A percentile compares a stretch with the other conserved stretches of the same genome.
Evolutionary conservation across 2,888 invertebrate genomes (phyloP).

Genomic region (Selenia dentaria): DNA sequence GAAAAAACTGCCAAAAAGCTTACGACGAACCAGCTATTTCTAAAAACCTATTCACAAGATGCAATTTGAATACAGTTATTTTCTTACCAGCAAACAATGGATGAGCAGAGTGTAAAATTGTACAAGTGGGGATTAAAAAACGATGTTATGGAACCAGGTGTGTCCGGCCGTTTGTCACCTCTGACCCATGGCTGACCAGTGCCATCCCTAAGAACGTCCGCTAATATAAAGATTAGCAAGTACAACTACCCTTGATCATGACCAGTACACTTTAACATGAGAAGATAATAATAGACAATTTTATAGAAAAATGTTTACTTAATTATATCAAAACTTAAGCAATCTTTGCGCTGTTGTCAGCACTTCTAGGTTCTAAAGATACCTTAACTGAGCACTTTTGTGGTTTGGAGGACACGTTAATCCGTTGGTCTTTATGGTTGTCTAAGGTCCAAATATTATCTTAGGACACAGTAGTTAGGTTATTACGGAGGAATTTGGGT

Average conservation of each 20-base stretch:
- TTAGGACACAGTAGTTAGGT: too few relatives aligned
- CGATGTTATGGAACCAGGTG: conserved; percentile 57
- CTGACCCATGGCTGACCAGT: conserved; percentile 78
- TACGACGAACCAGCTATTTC: background rate
- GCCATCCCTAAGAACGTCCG: conserved; percentile 41
- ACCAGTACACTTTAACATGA: background rate
- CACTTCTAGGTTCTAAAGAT: too few relatives aligned
- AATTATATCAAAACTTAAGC: too few relatives aligned
- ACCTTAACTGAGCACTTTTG: too few relatives aligned
- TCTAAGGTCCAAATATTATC: too few relatives aligned
- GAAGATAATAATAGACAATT: too few relatives aligned
- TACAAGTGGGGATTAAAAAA: conserved; percentile 39
- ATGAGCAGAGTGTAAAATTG: conserved; percentile 16
- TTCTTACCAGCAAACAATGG: conserved; percentile 15
- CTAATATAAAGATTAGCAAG: conserved; percentile 60
- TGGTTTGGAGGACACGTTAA: too few relatives aligned
- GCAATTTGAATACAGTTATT: conserved; percentile 27
- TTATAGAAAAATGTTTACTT: too few relatives aligned
- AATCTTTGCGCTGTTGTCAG: too few relatives aligned
- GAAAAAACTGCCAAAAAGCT: conserved; percentile 17
- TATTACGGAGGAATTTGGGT: too few relatives aligned
- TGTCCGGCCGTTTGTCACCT: conserved; percentile 77
- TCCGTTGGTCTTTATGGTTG: too few relatives aligned
- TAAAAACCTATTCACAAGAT: conserved; percentile 15
- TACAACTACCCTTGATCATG: conserved; percentile 45